Conservation (phyloP, 2,797 vertebrate genomes). For the Myotis planiceps region DNA sequence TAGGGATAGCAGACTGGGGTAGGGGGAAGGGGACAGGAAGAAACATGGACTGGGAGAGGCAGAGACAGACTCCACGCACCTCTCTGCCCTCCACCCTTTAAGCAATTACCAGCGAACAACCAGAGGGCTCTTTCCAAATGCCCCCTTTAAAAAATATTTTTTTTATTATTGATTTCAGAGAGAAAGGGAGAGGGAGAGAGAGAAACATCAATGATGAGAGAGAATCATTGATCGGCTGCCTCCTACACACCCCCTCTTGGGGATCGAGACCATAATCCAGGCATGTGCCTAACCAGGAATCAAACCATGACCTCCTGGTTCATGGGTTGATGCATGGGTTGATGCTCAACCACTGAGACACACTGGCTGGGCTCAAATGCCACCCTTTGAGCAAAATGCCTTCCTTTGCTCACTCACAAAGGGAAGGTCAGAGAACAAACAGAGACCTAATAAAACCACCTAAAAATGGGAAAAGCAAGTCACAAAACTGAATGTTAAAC, state of each 20-base stretch:
- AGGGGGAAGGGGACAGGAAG: rapidly evolving
- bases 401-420: neutral
- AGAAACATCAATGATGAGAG: too few species aligned
- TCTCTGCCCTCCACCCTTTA: neutral
- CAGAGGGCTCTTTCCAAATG: neutral
- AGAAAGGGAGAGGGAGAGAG: too few species aligned
- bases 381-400: neutral
- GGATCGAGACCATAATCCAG: too few species aligned
- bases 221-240: too few species aligned
- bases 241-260: too few species aligned
- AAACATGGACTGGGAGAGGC: neutral
- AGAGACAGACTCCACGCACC: neutral
- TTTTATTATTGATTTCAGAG: too few species aligned
- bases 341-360: too few species aligned
- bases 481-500: neutral
- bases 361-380: neutral
- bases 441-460: neutral
- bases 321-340: too few species aligned
- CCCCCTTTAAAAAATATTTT: too few species aligned
- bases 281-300: too few species aligned
- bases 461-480: neutral
- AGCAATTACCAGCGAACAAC: neutral
- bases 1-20: neutral
- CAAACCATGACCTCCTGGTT: too few species aligned
- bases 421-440: neutral